These are phyloP conservation scores for Leiothrix lutea DNA, from an alignment of 2,113 vertebrate genomes.

Conservation along the genomic window DNA sequence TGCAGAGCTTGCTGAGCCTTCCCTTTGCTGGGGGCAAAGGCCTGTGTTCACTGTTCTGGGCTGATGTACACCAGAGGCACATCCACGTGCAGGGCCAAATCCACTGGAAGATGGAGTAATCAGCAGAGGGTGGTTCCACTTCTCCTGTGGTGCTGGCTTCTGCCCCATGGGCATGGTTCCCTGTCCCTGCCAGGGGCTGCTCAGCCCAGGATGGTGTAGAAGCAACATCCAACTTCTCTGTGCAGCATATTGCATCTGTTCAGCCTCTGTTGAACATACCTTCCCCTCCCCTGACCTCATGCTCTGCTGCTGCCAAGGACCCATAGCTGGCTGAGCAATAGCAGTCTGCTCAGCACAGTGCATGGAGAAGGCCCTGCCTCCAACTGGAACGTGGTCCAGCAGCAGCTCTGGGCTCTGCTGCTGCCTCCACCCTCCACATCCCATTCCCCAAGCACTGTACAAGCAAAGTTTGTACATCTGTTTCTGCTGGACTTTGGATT, in stretches of 20 bases:
- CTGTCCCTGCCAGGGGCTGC: not conserved
- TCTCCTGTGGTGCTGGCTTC: not conserved
- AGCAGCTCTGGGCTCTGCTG: fast-evolving
- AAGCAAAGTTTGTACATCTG: not conserved
- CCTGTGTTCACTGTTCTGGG: not conserved
- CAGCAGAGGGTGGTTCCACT: not conserved
- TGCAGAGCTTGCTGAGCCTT: not conserved
- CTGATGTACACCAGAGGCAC: not conserved
- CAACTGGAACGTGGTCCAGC: not conserved
- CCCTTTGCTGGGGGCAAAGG: not conserved
- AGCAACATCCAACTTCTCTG: not conserved
- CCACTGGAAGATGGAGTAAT: not conserved
- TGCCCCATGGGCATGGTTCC: not conserved
- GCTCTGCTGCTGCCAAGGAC: not conserved
- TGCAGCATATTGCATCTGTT: not conserved
- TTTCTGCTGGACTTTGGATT: not conserved
- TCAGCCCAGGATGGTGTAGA: not conserved
- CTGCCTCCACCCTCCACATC: not conserved
- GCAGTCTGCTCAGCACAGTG: not conserved
- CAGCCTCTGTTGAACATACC: not conserved
- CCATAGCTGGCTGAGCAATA: not conserved
- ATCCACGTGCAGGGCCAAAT: not conserved
- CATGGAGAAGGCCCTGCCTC: not conserved
- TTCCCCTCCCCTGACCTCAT: not conserved
- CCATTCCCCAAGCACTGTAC: not conserved